Base-by-base conservation (phyloP, 2,113 vertebrate species). In the Macquaria ambigua region DNA sequence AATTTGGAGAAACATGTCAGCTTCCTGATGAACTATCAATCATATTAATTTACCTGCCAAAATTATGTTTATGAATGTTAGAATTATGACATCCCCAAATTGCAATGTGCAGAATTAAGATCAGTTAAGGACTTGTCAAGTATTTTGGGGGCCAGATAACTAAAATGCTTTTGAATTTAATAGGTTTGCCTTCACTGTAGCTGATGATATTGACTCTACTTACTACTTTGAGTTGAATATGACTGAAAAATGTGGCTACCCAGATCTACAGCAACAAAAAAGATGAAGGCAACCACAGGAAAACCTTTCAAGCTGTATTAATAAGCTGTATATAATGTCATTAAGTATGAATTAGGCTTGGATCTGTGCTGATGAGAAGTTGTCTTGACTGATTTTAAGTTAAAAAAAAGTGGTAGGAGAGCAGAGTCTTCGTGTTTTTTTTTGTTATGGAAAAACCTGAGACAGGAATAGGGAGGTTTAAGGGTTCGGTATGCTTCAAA, bases 1-100 rank as follows among this genome's bases (percentile, higher is more conserved):
- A 25, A 9, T n/a, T 58, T 78, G 18, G 20, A 72, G 41, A 66
- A 76, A 67, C n/a, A 39, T 39, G 39, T 43, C 16, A 25, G 20
- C 56, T 79, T 75, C 62, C 58, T 81, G 6, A 16, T 73, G 25
- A 82, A n/a, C 69, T 12, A 41, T 72, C 46, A 52, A 48, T 66
- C 61, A 31, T 31, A n/a, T 43, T 76, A 10, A 46, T 55, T 52
- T 66, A 41, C 41, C 67, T 39, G 63, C 41, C 43, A 55, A 52
- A 69, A 34, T 1, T 58, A 52, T 4, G 18, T 48, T 70, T 52
- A 53, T 43, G n/a, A 77, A 18, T 66, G 37, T 5, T 43, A 28
- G 8, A 41, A 67, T 2, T 20, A 52, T 34, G 23, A 62, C 23
- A 28, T n/a, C 16, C 10, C 15, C 4, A 37, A 43, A 72, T 46